Evolutionary conservation across 2,113 vertebrate species (phyloP).

Genomic region (Charadrius vociferus): DNA sequence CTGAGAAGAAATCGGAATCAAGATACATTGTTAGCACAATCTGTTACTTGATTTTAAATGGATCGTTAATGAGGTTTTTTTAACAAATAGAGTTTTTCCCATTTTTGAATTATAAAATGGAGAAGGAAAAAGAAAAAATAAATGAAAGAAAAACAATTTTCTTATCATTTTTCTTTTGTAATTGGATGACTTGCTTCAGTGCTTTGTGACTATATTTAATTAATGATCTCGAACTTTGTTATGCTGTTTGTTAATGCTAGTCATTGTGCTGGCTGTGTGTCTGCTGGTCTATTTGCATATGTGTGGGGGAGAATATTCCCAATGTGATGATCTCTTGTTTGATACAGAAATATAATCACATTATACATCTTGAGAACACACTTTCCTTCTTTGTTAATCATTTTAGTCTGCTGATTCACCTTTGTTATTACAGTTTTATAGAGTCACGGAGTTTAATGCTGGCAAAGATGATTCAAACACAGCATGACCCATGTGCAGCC

Average conservation of each 20-base stretch:
- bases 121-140: neutral
- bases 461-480: neutral
- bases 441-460: neutral
- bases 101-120: neutral
- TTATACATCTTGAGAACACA: neutral
- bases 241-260: constrained; percentile 20
- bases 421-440: neutral
- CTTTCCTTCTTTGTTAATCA: neutral
- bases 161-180: constrained; percentile 25
- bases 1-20: constrained; percentile 21
- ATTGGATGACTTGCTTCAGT: constrained; percentile 10
- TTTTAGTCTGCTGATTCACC: neutral
- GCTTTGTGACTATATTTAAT: constrained; percentile 35
- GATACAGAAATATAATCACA: constrained; percentile 41
- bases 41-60: constrained; percentile 2
- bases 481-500: neutral
- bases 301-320: constrained; percentile 1
- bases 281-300: constrained; percentile 44
- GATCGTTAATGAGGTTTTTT: neutral
- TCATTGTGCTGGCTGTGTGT: neutral
- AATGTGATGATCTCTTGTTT: neutral
- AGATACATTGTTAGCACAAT: neutral
- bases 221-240: constrained; percentile 36
- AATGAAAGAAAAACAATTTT: neutral
- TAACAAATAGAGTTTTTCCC: neutral